Conservation (phyloP, 2,888 invertebrate species). For the Leucoma salicis region DNA sequence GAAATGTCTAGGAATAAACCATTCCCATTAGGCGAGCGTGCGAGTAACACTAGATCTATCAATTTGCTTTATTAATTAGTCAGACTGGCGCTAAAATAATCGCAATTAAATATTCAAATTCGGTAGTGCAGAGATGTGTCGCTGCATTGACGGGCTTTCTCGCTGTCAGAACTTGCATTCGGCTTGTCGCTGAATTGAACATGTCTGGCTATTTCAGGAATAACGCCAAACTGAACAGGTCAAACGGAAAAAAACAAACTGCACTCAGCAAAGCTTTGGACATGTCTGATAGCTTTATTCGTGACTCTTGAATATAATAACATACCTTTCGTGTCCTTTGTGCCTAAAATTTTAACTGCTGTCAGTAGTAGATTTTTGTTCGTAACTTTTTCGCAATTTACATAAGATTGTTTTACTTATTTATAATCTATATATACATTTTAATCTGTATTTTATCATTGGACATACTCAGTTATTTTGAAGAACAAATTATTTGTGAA, state of each 20-base stretch:
- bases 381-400: no score
- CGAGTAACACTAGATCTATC: constrained; percentile 48
- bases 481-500: no score
- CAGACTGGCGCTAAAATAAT: constrained; percentile 62
- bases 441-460: no score
- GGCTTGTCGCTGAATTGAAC: constrained; percentile 72
- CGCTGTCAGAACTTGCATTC: constrained; percentile 71
- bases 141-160: constrained; percentile 50
- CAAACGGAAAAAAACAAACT: constrained; percentile 78
- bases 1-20: constrained; percentile 49
- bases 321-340: constrained; percentile 60
- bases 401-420: no score
- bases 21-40: constrained; percentile 48
- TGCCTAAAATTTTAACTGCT: no score
- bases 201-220: constrained; percentile 72
- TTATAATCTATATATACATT: no score
- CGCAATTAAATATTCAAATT: constrained; percentile 74
- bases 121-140: constrained; percentile 74
- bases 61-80: constrained; percentile 68
- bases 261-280: constrained; percentile 75
- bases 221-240: constrained; percentile 73
- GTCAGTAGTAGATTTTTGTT: no score
- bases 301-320: constrained; percentile 72
- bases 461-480: no score
- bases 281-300: constrained; percentile 72